Evolutionary conservation across 2,797 vertebrate species (phyloP), one percentile per base, ranked within the genome.

Genomic region (Brachymystax lenok): DNA sequence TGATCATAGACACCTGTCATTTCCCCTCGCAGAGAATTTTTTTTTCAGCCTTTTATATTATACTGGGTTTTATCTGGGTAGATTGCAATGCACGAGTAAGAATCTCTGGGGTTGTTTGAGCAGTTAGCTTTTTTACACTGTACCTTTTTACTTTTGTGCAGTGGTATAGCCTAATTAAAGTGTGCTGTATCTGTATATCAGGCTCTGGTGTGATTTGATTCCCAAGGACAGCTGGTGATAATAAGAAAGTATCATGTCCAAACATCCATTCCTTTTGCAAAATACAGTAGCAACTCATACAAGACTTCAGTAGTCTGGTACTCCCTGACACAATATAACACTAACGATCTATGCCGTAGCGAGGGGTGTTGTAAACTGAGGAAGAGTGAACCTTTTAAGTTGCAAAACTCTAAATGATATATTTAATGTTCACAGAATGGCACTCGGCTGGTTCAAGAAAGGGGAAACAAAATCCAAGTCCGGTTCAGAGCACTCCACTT

Each of bases 1-100:
- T 84, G 90, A 92, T 91, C 82, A 83, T 76, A 84, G 85, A 84
- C 74, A 78, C 78, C 77, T 85, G 80, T 90, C 68, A 80, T 89
- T 91, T 89, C 7, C 21, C 59, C 24, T 10, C 12, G 80, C 83
- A 79, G 78, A 84, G 76, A 79, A 87, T 88, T 88, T 86, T 84
- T 86, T 84, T 89, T 90, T 87, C 78, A 74, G 72, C 79, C 78
- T 83, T 78, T 84, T 71, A 73, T 81, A 79, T 78, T 75, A 75
- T 77, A 73, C 71, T 77, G 74, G 21, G 69, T 66, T 81, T 86
- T 82, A 84, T 88, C 87, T 88, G 69, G 69, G 72, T 73, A 69
- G 66, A 30, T 7, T 68, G 28, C 66, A 24, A 24, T 13, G 10
- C 21, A 63, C 0, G 10, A 24, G 59, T 12, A 63, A 63, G n/a